Base-by-base conservation (phyloP, 2,888 invertebrate species). In the Parasteatoda lunata region DNA sequence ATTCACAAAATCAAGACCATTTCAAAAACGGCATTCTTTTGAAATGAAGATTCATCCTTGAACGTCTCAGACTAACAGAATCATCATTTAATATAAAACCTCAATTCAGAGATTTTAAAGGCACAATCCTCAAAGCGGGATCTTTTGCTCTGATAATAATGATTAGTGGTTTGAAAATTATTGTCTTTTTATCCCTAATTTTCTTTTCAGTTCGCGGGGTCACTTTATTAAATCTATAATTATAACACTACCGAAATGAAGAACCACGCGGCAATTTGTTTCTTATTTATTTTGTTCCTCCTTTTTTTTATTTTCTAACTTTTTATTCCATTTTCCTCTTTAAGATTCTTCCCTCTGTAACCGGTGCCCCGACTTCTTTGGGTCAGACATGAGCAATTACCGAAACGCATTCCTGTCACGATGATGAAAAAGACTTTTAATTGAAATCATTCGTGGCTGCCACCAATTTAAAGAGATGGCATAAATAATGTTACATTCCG, bases 161-260 rank as follows among this genome's bases (percentile, higher is more conserved):
- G 52, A 81, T 81, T 81, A 81, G 81, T 68, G 81, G 81, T 81
- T 59, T 68, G 75, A 51, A 75, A 75, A 81, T 81, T 68, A 81
- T 73, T 72, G 13, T 66, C 47, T 65, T 73, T 75, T 72, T 75
- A 69, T 66, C 81, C 75, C 81, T 75, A 75, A 69, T 81, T 66
- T 66, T 66, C 65, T 72, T 72, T 71, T 72, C 45, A 65, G 80
- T 80, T 80, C 75, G 49, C 15, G 48, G 73, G 72, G 80, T 80
- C 72, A 66, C 80, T 72, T 30, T 66, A n/a, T 4, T n/a, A 81
- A 54, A 72, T 52, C 75, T 81, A 59, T 81, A 81, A 81, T 81
- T 81, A 81, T 75, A 75, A n/a, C 75, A 59, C 81, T 81, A 81
- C 81, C 75, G 81, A 72, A 75, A 75, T 75, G 8, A n/a, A 30